phyloP scores from a whole-genome alignment of 2,888 invertebrate species.

The Coelinius sp. region DNA sequence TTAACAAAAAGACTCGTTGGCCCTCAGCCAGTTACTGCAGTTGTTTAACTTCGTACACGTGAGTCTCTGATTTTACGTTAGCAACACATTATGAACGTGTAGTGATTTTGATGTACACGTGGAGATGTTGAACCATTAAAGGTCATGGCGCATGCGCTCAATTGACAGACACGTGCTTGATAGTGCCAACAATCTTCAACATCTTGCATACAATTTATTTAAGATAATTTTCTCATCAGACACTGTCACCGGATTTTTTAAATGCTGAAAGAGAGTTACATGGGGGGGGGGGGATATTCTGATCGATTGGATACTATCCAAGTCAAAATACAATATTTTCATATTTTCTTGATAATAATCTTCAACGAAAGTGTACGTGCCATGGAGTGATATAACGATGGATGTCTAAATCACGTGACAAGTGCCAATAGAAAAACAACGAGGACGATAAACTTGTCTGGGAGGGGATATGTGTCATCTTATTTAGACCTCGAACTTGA shows the following conservation, averaged over 20 bases:
- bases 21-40: neutral
- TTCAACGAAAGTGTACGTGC: neutral
- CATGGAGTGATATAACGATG: neutral
- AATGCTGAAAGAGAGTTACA: no score
- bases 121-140: slow-evolving; percentile 36
- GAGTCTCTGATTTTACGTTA: neutral
- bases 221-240: no score
- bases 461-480: neutral
- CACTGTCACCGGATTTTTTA: no score
- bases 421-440: neutral
- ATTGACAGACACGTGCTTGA: slow-evolving; percentile 7
- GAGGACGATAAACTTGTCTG: neutral
- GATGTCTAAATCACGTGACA: neutral
- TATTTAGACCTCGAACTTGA: neutral
- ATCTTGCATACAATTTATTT: neutral
- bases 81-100: neutral
- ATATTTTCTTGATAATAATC: no score
- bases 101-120: slow-evolving; percentile 19
- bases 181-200: slow-evolving; percentile 8
- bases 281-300: no score
- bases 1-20: neutral
- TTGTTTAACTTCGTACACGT: neutral
- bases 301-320: neutral
- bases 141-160: slow-evolving; percentile 53
- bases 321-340: neutral